A percentile compares a stretch with the other conserved stretches of the same genome.
Conservation (phyloP, 2,888 invertebrate species). For the Callyntrura guangdongensis region DNA sequence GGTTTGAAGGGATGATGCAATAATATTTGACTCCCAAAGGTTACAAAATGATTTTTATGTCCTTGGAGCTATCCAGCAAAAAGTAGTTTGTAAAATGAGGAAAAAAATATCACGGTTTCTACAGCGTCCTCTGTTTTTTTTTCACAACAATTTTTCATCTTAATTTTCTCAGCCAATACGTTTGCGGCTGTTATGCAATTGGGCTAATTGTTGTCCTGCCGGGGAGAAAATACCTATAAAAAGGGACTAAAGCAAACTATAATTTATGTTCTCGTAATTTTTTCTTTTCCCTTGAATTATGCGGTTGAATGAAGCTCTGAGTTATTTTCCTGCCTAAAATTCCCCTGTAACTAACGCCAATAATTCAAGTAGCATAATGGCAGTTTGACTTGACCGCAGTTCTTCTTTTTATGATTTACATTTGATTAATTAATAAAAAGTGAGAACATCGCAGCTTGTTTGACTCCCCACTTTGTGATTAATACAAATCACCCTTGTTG, state of each 20-base stretch:
- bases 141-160: background rate
- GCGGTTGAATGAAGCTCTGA: background rate
- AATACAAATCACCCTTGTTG: conserved; percentile 68
- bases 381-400: conserved; percentile 7
- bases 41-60: conserved; percentile 74
- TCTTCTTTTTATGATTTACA: conserved; percentile 29
- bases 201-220: background rate
- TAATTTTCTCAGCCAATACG: background rate
- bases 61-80: conserved; percentile 60
- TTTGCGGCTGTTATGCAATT: background rate
- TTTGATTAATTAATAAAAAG: conserved; percentile 77
- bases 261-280: background rate
- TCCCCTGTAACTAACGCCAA: background rate
- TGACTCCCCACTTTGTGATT: conserved; percentile 63
- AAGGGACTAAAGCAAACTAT: background rate
- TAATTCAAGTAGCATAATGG: conserved; percentile 18
- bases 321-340: background rate
- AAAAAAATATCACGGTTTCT: background rate
- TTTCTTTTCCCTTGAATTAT: background rate
- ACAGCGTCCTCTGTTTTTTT: background rate
- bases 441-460: conserved; percentile 68
- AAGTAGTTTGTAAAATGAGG: too few relatives aligned
- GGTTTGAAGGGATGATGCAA: conserved; percentile 54
- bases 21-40: conserved; percentile 80
- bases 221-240: background rate